These are phyloP conservation scores for Pandemis heparana DNA, from an alignment of 2,888 invertebrate species.

Conservation along the genomic window DNA sequence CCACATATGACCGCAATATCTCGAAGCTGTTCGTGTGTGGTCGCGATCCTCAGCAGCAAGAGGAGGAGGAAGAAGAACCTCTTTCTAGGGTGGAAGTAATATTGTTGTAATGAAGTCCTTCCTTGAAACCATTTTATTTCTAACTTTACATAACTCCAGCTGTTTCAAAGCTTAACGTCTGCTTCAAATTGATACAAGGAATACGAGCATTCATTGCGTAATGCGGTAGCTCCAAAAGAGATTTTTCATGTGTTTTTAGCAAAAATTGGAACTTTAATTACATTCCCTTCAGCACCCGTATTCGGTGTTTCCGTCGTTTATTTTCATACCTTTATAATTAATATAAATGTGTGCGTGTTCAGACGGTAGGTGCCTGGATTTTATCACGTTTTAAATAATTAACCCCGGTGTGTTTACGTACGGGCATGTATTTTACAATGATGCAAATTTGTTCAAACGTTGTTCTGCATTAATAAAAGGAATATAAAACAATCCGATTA, in stretches of 20 bases:
- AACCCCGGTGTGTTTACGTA: constrained; percentile 12
- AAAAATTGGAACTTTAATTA: constrained; percentile 3
- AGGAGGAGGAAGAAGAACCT: no score
- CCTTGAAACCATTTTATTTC: not conserved
- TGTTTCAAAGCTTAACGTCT: not conserved
- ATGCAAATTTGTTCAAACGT: not conserved
- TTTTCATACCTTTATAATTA: constrained; percentile 18
- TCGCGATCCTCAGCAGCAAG: no score
- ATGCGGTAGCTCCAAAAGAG: not conserved
- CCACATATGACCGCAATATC: no score
- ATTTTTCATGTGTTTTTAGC: not conserved
- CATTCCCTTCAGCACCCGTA: not conserved
- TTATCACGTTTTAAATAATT: constrained; percentile 23
- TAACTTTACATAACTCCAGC: not conserved
- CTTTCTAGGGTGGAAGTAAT: no score
- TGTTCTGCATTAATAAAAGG: not conserved
- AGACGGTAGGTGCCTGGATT: constrained; percentile 17
- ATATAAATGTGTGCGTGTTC: constrained; percentile 17
- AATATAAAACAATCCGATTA: not conserved
- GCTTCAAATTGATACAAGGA: not conserved
- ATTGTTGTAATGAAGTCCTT: not conserved
- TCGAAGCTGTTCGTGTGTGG: no score
- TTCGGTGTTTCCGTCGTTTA: constrained; percentile 12
- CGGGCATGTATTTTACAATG: constrained; percentile 2
- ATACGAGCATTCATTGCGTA: not conserved